Conservation (phyloP, 2,113 vertebrate genomes). For the Oreotrochilus melanogaster region DNA sequence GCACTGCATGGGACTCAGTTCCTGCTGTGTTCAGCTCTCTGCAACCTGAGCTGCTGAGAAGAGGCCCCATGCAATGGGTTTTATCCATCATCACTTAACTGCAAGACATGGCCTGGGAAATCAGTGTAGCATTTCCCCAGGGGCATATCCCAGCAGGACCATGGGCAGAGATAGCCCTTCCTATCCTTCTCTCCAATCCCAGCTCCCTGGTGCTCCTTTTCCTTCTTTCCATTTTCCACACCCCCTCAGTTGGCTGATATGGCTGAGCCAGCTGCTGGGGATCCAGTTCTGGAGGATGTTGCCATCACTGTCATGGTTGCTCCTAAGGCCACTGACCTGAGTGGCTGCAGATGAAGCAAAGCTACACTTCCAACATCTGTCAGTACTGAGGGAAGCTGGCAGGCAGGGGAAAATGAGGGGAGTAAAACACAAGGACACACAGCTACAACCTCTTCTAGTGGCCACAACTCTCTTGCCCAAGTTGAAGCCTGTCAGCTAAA, state of each 20-base stretch:
- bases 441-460: background rate
- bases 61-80: constrained; percentile 25
- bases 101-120: constrained; percentile 14
- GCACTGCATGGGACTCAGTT: background rate
- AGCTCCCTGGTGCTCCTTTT: background rate
- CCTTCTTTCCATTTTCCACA: background rate
- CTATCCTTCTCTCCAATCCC: background rate
- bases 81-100: constrained; percentile 39
- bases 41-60: constrained; percentile 32
- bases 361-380: background rate
- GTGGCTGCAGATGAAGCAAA: background rate
- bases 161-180: background rate
- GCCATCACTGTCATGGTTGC: accelerated
- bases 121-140: background rate
- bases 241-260: background rate
- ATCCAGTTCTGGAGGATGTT: background rate
- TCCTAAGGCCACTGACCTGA: background rate
- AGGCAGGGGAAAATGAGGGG: background rate
- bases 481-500: background rate
- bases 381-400: background rate
- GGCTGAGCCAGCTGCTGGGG: constrained; percentile 28
- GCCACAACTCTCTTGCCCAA: background rate
- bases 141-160: background rate
- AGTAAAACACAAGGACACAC: accelerated
- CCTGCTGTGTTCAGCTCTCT: background rate